Conservation (phyloP, 2,888 invertebrate species). For the Magallana nippona region DNA sequence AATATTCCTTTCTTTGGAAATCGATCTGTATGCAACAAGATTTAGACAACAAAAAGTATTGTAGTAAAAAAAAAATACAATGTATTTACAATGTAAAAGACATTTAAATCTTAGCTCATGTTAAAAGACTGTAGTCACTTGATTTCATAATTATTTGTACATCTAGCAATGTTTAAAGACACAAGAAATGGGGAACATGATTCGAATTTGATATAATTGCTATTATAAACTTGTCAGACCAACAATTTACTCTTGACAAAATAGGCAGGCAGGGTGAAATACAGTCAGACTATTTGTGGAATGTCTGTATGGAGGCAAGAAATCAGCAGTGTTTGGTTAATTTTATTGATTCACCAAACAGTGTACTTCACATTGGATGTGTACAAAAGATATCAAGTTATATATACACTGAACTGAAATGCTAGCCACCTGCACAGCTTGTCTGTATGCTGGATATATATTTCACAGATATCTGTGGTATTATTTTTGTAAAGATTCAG, state of each 20-base stretch:
- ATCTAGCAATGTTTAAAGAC: background rate
- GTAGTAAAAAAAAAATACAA: background rate
- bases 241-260: background rate
- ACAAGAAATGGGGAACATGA: background rate
- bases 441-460: conserved; percentile 2
- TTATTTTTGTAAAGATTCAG: background rate
- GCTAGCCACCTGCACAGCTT: background rate
- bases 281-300: background rate
- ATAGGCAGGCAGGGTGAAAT: conserved; percentile 9
- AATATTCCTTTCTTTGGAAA: background rate
- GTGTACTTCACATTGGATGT: conserved; percentile 14
- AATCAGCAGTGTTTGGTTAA: conserved; percentile 1
- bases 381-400: conserved; percentile 12
- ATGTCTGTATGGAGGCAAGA: conserved; percentile 18
- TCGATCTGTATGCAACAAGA: background rate
- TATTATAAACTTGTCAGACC: conserved; percentile 23
- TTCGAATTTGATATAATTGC: conserved; percentile 7
- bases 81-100: background rate
- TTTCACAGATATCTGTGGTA: background rate
- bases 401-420: background rate
- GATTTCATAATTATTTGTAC: background rate
- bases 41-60: no score
- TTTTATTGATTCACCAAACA: conserved; percentile 32
- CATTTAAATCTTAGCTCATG: background rate
- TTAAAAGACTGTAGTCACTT: background rate